A percentile compares a stretch with the other conserved stretches of the same genome.
phyloP scores from a whole-genome alignment of 1,140 invertebrate genomes.

The Apis laboriosa region DNA sequence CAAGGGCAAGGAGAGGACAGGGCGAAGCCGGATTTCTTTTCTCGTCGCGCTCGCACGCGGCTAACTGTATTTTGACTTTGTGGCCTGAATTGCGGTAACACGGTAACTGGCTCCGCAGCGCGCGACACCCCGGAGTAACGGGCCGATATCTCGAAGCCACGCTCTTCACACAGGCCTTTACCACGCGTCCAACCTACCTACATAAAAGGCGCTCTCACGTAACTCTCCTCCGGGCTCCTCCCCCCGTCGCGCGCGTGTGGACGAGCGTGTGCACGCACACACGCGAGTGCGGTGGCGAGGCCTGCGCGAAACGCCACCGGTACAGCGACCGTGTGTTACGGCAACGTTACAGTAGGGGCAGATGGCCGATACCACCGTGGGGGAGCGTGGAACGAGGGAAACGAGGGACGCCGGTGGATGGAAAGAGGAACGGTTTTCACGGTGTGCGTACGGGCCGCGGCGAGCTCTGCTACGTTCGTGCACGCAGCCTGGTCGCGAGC shows the following conservation, averaged over 20 bases:
- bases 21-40: conserved; percentile 65
- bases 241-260: not conserved
- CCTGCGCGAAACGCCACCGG: not conserved
- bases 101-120: conserved; percentile 79
- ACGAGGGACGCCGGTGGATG: not conserved
- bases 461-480: conserved; percentile 9
- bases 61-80: conserved; percentile 82
- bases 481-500: conserved; percentile 53
- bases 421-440: conserved; percentile 22
- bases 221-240: not conserved
- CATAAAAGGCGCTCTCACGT: conserved; percentile 70
- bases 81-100: conserved; percentile 82
- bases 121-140: conserved; percentile 79
- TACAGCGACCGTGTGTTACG: too few relatives aligned
- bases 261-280: conserved; percentile 15
- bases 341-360: not conserved
- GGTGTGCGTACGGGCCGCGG: conserved; percentile 59
- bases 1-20: not conserved
- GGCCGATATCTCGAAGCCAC: conserved; percentile 75
- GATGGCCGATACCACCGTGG: not conserved
- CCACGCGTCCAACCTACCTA: conserved; percentile 70
- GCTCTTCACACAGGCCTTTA: conserved; percentile 58
- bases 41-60: conserved; percentile 67
- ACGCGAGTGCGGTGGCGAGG: not conserved
- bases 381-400: not conserved